Evolutionary conservation across 2,888 invertebrate species (phyloP), one percentile per base, ranked within the genome.

Genomic region (Harmothoe impar): DNA sequence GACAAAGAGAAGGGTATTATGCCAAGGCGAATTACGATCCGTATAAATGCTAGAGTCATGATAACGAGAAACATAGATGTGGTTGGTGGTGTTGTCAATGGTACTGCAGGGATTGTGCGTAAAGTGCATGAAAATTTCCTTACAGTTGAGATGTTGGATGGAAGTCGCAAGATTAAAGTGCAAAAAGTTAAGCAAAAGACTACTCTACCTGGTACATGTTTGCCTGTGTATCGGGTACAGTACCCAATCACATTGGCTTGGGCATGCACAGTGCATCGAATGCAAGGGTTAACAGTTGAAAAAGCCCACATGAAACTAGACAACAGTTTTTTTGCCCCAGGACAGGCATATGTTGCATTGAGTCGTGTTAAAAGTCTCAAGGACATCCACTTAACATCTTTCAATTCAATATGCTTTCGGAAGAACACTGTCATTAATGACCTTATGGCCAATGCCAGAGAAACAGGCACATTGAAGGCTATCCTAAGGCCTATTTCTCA

Each of bases 251-350:
- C 29, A 5, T 20, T 78, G 12, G 31, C 78, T 7, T 78, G 35
- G 31, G 78, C 78, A 78, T 78, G 78, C 35, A 78, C 78, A 78
- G 78, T 78, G 20, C 78, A 78, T 29, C n/a, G 78, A 29, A 29
- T 78, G 31, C 78, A 78, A 78, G 78, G 78, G 20, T 33, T 78
- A 25, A 78, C 78, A 3, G 20, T 78, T 3, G 78, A 78, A 20
- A 78, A 78, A 78, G 78, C 78, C 1, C 35, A 33, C n/a, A 29
- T 78, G 20, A 33, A 33, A 1, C 20, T 78, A 17, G 31, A 78
- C 17, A 17, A 78, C 17, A 78, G n/a, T 20, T 78, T 78, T 25
- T 78, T 78, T 78, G 78, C 43, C 3, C 43, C 43, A 7, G 43
- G 43, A 43, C 43, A 43, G 43, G 43, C 43, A 7, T 43, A 43